Evolutionary conservation across 2,888 invertebrate species (phyloP).

Genomic region (Ferdinandea cuprea): DNA sequence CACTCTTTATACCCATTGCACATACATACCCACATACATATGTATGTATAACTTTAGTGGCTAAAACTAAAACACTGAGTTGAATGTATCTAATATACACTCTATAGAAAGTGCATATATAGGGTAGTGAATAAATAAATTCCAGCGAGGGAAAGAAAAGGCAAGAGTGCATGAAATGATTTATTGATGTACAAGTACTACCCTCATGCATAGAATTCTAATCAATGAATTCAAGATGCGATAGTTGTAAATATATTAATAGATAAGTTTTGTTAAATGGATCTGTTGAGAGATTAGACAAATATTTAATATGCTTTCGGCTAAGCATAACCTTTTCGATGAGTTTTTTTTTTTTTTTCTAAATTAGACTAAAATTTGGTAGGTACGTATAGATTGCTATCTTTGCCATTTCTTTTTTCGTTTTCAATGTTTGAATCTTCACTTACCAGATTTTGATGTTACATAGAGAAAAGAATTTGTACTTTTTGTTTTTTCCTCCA

Average conservation of each 20-base stretch:
- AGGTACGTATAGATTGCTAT: too few species aligned
- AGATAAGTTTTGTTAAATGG: background rate
- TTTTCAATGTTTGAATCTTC: too few species aligned
- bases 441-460: too few species aligned
- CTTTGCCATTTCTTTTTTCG: too few species aligned
- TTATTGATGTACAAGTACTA: conserved; percentile 16
- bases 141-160: conserved; percentile 37
- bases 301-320: too few species aligned
- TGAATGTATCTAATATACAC: conserved; percentile 10
- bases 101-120: conserved; percentile 24
- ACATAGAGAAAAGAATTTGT: too few species aligned
- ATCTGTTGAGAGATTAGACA: background rate
- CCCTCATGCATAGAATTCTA: conserved; percentile 7
- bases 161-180: conserved; percentile 35
- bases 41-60: conserved; percentile 40
- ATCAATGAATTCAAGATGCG: conserved; percentile 8
- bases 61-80: conserved; percentile 52
- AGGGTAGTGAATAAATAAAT: conserved; percentile 54
- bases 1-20: conserved; percentile 14
- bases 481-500: too few species aligned
- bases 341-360: too few species aligned
- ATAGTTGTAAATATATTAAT: conserved; percentile 22
- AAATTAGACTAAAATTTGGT: too few species aligned
- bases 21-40: too few species aligned
- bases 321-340: too few species aligned